These are phyloP conservation scores for Marisa cornuarietis DNA, from an alignment of 1,140 invertebrate genomes.

Conservation along the genomic window DNA sequence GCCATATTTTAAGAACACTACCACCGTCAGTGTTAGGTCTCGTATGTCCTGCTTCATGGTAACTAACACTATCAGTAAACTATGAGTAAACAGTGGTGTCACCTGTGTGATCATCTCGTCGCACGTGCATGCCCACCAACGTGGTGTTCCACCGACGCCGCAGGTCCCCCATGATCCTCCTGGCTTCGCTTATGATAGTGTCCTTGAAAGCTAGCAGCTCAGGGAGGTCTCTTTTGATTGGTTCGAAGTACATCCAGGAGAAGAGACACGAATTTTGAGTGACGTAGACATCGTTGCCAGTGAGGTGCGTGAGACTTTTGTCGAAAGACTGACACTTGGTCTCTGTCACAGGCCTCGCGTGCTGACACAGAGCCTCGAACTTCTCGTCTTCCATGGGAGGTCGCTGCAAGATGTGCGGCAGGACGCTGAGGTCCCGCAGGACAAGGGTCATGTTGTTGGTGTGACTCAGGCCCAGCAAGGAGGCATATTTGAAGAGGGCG, in stretches of 20 bases:
- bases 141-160: not conserved
- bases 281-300: not conserved
- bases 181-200: not conserved
- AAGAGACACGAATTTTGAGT: not conserved
- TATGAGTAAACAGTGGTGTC: too few relatives aligned
- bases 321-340: not conserved
- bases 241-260: slow-evolving; percentile 9
- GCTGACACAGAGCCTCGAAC: not conserved
- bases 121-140: slow-evolving; percentile 15
- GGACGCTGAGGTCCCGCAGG: not conserved
- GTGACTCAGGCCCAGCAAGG: slow-evolving; percentile 4
- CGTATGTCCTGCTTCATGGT: not conserved
- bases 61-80: not conserved
- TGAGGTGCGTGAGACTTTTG: not conserved
- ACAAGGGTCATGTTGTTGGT: slow-evolving; percentile 19
- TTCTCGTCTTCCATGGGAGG: not conserved
- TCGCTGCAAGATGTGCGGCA: not conserved
- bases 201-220: not conserved
- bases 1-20: too few relatives aligned
- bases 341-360: not conserved
- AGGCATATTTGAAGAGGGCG: slow-evolving; percentile 15
- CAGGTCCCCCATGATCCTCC: not conserved
- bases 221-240: slow-evolving; percentile 1
- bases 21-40: too few relatives aligned
- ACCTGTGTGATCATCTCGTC: slow-evolving; percentile 11